Evolutionary conservation across 1,140 invertebrate species (phyloP).

Genomic region (Drosophila bocqueti): DNA sequence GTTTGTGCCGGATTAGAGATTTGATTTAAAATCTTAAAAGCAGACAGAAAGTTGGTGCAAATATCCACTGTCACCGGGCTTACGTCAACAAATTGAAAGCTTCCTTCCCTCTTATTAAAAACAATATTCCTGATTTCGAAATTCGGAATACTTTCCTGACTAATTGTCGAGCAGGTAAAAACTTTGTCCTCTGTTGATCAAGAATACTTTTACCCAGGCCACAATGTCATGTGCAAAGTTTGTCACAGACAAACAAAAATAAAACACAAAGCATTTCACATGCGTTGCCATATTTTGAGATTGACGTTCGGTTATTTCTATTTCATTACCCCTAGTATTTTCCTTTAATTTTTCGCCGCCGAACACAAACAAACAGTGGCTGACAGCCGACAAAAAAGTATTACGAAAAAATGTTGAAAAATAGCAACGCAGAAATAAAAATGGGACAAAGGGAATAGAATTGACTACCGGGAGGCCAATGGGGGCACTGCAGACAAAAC

Average conservation of each 20-base stretch:
- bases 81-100: constrained; percentile 41
- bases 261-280: not conserved
- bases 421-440: constrained; percentile 40
- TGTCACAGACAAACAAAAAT: not conserved
- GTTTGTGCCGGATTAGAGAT: constrained; percentile 35
- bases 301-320: constrained; percentile 56
- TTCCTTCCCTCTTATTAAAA: constrained; percentile 2
- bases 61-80: constrained; percentile 20
- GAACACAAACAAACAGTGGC: constrained; percentile 65
- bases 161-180: constrained; percentile 47
- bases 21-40: constrained; percentile 42
- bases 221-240: constrained; percentile 24
- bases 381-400: constrained; percentile 4
- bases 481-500: constrained; percentile 70
- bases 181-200: constrained; percentile 35
- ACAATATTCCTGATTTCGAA: constrained; percentile 7
- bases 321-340: constrained; percentile 75
- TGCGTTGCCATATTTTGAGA: constrained; percentile 12
- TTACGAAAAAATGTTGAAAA: constrained; percentile 50
- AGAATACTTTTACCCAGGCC: not conserved
- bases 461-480: constrained; percentile 4
- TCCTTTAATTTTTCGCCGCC: constrained; percentile 75
- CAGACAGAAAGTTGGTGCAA: constrained; percentile 32
- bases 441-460: not conserved
- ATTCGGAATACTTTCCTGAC: constrained; percentile 25